phyloP scores from a whole-genome alignment of 1,140 invertebrate species.

The Elymnias hypermnestra region DNA sequence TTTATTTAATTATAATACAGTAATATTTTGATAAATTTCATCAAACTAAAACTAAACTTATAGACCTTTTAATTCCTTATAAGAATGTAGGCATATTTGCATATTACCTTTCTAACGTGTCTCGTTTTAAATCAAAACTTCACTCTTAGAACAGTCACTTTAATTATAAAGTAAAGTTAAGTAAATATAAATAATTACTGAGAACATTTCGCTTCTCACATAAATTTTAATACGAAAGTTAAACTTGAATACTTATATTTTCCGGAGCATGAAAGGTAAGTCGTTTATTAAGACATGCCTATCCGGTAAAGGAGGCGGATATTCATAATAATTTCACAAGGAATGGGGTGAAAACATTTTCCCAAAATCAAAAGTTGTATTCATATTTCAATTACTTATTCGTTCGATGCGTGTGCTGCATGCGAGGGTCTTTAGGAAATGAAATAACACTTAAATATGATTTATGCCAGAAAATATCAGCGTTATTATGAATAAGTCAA shows the following conservation, averaged over 20 bases:
- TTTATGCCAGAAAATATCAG: slow-evolving; percentile 66
- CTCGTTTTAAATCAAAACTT: too few species aligned
- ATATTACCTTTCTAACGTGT: too few species aligned
- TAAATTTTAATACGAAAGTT: background rate
- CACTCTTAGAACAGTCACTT: too few species aligned
- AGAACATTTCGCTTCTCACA: too few species aligned
- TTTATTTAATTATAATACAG: too few species aligned
- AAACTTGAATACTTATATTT: slow-evolving; percentile 4
- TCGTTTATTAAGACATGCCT: slow-evolving; percentile 20
- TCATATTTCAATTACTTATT: slow-evolving; percentile 74
- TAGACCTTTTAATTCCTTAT: too few species aligned
- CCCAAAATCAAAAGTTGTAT: slow-evolving; percentile 70
- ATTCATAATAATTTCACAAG: slow-evolving; percentile 69
- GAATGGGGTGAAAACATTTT: slow-evolving; percentile 57
- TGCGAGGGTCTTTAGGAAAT: slow-evolving; percentile 65
- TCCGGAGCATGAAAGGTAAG: slow-evolving; percentile 10
- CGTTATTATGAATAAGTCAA: slow-evolving; percentile 64
- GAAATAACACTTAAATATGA: slow-evolving; percentile 73
- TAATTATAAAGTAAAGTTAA: too few species aligned
- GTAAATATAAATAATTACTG: too few species aligned
- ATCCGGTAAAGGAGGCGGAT: slow-evolving; percentile 45
- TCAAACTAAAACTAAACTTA: too few species aligned
- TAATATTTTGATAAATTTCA: too few species aligned
- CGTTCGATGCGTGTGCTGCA: slow-evolving; percentile 67
- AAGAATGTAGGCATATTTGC: too few species aligned